A percentile compares a stretch with the other conserved stretches of the same genome.
Evolutionary conservation across 2,113 vertebrate genomes (phyloP).

Genomic region (Cardinalis cardinalis): DNA sequence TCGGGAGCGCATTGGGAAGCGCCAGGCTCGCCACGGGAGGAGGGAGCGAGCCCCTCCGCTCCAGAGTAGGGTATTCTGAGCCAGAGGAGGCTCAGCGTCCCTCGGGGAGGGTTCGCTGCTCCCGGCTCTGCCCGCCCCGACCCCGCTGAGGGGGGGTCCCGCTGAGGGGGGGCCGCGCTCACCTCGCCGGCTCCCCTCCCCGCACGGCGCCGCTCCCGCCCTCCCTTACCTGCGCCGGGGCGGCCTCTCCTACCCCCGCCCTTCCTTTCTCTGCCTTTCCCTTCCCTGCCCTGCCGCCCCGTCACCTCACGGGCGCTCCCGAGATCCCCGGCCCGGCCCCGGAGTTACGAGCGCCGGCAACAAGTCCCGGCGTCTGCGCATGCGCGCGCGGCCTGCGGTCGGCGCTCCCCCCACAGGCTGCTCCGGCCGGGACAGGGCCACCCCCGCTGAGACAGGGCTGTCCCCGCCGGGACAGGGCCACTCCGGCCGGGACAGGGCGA

Average conservation of each 20-base stretch:
- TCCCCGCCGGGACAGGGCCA: too few relatives aligned
- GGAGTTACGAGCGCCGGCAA: not conserved
- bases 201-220: not conserved
- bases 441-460: fast-evolving
- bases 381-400: not conserved
- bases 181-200: not conserved
- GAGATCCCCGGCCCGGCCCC: not conserved
- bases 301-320: not conserved
- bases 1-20: not conserved
- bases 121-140: not conserved
- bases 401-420: fast-evolving
- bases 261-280: not conserved
- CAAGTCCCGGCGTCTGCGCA: not conserved
- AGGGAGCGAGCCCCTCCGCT: not conserved
- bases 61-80: not conserved
- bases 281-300: not conserved
- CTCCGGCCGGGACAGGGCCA: fast-evolving
- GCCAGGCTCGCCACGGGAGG: fast-evolving
- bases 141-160: not conserved
- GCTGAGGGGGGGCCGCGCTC: not conserved
- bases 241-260: not conserved
- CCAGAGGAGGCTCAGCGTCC: too few relatives aligned
- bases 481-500: fast-evolving
- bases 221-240: not conserved
- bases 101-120: not conserved